Conservation (phyloP, 1,140 invertebrate species). For the Phymorhynchus buccinoides region DNA sequence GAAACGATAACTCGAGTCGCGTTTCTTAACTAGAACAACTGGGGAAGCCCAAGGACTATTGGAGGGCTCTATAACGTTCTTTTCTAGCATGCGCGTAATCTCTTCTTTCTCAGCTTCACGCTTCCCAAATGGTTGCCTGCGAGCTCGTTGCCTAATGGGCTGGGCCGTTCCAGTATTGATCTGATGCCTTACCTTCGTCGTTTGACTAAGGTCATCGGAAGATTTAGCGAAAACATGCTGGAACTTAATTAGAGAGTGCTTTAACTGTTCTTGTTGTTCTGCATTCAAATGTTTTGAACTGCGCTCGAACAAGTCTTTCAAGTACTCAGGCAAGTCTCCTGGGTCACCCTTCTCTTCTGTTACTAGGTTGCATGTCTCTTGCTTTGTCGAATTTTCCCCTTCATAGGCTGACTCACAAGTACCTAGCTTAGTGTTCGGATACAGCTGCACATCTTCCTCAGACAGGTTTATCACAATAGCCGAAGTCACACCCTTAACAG, state of each 20-base stretch:
- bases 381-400: not conserved
- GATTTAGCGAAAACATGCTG: slow-evolving; percentile 44
- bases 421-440: not conserved
- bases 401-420: slow-evolving; percentile 27
- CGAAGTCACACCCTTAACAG: not conserved
- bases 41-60: slow-evolving; percentile 45
- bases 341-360: not conserved
- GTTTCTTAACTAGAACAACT: slow-evolving; percentile 32
- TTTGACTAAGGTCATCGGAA: slow-evolving; percentile 37
- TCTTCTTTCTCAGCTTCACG: slow-evolving; percentile 39
- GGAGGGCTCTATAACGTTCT: slow-evolving; percentile 45
- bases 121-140: slow-evolving; percentile 44
- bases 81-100: slow-evolving; percentile 43
- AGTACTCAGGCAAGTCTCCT: slow-evolving; percentile 36
- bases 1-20: too few relatives aligned
- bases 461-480: slow-evolving; percentile 38
- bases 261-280: slow-evolving; percentile 1
- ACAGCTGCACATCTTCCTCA: slow-evolving; percentile 15
- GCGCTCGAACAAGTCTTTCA: slow-evolving; percentile 35
- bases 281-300: not conserved
- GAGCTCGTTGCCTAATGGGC: slow-evolving; percentile 47
- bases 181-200: slow-evolving; percentile 34
- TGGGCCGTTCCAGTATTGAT: slow-evolving; percentile 48
- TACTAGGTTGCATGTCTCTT: not conserved
- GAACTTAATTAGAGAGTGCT: slow-evolving; percentile 35